Conservation (phyloP, 2,888 invertebrate species). For the Cephus pulcher region DNA sequence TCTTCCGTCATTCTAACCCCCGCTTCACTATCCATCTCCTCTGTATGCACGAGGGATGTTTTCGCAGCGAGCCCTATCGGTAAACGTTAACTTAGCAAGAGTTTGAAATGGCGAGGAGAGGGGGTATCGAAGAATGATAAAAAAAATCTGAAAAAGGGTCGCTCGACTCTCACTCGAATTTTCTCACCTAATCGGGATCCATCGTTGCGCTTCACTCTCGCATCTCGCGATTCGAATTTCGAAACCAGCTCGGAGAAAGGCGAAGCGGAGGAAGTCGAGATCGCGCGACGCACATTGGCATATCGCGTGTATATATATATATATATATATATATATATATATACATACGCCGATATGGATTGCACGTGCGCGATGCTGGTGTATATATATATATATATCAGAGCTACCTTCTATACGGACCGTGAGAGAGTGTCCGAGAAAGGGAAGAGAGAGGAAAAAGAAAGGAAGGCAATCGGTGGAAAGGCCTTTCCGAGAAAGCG, state of each 20-base stretch:
- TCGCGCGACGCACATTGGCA: not conserved
- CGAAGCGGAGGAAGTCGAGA: not conserved
- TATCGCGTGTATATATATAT: not conserved
- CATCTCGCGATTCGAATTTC: not conserved
- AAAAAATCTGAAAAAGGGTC: not conserved
- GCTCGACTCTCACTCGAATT: not conserved
- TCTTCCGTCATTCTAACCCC: constrained; percentile 14
- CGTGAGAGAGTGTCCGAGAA: constrained; percentile 10
- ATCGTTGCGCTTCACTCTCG: not conserved
- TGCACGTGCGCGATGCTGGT: not conserved
- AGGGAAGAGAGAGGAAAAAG: constrained; percentile 16
- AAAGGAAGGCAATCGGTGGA: constrained; percentile 19
- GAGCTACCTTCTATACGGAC: not conserved
- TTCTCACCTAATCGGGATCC: not conserved
- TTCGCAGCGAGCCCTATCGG: not conserved
- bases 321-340: not conserved
- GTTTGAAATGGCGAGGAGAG: not conserved
- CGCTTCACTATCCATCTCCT: not conserved
- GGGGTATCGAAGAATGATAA: no score
- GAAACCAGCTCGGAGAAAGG: not conserved
- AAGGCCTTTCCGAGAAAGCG: constrained; percentile 40
- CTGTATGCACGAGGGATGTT: not conserved
- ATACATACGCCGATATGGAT: not conserved
- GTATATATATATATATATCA: not conserved
- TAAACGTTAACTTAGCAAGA: not conserved